These are phyloP conservation scores for Scolopax mira DNA, from an alignment of 2,113 vertebrate species.

Conservation along the genomic window DNA sequence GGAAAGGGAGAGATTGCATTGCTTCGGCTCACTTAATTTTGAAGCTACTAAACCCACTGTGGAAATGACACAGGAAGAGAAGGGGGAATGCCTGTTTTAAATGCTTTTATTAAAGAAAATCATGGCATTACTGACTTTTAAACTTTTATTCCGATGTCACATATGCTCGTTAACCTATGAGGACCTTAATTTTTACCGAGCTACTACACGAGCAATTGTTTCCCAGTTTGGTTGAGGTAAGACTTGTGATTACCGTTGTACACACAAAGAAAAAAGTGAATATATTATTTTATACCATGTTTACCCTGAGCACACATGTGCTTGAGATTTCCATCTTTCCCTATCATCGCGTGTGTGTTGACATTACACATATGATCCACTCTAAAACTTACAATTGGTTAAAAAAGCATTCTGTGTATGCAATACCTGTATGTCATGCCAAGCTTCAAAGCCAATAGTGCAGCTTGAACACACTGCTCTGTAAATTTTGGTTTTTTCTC, in stretches of 20 bases:
- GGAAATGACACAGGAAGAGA: background rate
- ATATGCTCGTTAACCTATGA: background rate
- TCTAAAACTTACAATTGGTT: background rate
- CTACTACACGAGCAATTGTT: background rate
- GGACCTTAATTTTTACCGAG: background rate
- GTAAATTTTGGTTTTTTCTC: background rate
- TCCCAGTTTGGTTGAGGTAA: background rate
- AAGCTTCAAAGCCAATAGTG: background rate
- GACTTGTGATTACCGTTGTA: background rate
- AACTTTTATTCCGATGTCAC: background rate
- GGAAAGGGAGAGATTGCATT: background rate
- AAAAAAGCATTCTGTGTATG: background rate
- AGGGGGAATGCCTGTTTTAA: background rate
- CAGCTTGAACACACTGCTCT: background rate
- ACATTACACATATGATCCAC: background rate
- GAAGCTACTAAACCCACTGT: background rate
- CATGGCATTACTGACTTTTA: background rate
- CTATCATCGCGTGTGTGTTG: background rate
- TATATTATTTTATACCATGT: background rate
- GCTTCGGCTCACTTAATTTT: background rate
- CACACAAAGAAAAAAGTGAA: background rate
- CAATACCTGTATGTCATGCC: background rate
- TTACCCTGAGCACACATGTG: background rate
- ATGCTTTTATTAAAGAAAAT: background rate
- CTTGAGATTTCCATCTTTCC: slow-evolving; percentile 2